Conservation (phyloP, 2,113 vertebrate genomes). For the Podarcis cretensis region DNA sequence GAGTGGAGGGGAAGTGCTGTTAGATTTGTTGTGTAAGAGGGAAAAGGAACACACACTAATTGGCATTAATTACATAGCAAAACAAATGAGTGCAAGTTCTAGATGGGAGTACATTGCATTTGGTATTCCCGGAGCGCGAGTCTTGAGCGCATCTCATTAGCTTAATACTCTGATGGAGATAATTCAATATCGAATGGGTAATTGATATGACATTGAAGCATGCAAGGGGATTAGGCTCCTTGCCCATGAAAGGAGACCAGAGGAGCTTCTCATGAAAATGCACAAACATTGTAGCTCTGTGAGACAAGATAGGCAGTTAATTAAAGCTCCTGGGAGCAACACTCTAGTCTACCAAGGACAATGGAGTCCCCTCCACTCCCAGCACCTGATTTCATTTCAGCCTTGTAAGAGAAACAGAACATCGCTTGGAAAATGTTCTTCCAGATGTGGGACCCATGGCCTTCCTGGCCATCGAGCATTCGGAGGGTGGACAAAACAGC, state of each 20-base stretch:
- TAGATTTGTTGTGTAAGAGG: neutral
- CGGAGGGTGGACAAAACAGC: neutral
- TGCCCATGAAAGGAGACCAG: constrained; percentile 53
- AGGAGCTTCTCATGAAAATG: constrained; percentile 55
- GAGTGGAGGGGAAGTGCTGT: rapidly evolving
- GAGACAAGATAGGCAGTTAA: constrained; percentile 38
- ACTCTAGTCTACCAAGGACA: constrained; percentile 17
- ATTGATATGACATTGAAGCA: constrained; percentile 77
- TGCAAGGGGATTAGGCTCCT: constrained; percentile 67
- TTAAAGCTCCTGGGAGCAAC: constrained; percentile 41
- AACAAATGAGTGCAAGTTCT: constrained; percentile 51
- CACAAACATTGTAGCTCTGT: constrained; percentile 27
- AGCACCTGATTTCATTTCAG: constrained; percentile 6
- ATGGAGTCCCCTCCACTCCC: neutral
- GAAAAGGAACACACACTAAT: constrained; percentile 34
- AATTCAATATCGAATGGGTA: constrained; percentile 70
- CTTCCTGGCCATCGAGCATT: neutral
- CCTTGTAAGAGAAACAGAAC: neutral
- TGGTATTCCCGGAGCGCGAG: constrained; percentile 71
- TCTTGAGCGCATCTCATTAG: constrained; percentile 68
- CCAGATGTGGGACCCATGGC: neutral
- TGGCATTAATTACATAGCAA: constrained; percentile 66
- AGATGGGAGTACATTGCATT: constrained; percentile 45
- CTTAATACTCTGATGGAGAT: constrained; percentile 65
- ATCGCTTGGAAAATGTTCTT: neutral